Percentiles rank a stretch among this genome's conserved stretches.
These are phyloP conservation scores for Diachasmimorpha longicaudata DNA, from an alignment of 1,140 invertebrate species.

Conservation along the genomic window DNA sequence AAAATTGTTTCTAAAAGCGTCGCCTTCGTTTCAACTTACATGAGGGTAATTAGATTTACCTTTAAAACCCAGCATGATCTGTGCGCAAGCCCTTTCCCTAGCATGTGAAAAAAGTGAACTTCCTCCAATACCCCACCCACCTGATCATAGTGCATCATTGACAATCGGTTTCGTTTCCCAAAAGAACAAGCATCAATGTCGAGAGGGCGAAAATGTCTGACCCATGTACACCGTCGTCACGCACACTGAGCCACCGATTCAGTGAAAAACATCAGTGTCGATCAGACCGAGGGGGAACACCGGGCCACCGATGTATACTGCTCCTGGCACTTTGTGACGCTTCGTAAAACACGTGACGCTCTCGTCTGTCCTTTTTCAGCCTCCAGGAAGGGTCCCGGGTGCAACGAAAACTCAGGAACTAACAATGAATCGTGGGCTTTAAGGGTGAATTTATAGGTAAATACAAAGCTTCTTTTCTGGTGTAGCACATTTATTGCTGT, in stretches of 20 bases:
- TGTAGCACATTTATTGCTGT: not conserved
- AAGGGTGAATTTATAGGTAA: not conserved
- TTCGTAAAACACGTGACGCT: not conserved
- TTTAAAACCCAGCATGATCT: no score
- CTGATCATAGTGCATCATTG: no score
- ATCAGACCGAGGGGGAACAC: not conserved
- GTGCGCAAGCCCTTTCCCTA: no score
- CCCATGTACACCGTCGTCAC: not conserved
- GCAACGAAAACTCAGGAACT: not conserved
- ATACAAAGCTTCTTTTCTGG: not conserved
- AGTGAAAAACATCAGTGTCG: not conserved
- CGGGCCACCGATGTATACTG: not conserved
- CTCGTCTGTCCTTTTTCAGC: not conserved
- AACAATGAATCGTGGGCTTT: not conserved
- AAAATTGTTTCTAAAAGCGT: no score
- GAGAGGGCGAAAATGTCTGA: not conserved
- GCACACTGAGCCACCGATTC: not conserved
- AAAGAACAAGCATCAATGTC: not conserved
- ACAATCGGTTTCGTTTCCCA: not conserved
- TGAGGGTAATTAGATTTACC: no score
- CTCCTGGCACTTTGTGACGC: not conserved
- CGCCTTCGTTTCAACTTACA: no score
- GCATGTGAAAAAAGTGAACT: no score
- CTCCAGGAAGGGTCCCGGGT: not conserved
- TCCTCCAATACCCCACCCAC: no score